These are phyloP conservation scores for Drosophila tropicalis DNA, from an alignment of 1,140 invertebrate genomes.

Conservation along the genomic window DNA sequence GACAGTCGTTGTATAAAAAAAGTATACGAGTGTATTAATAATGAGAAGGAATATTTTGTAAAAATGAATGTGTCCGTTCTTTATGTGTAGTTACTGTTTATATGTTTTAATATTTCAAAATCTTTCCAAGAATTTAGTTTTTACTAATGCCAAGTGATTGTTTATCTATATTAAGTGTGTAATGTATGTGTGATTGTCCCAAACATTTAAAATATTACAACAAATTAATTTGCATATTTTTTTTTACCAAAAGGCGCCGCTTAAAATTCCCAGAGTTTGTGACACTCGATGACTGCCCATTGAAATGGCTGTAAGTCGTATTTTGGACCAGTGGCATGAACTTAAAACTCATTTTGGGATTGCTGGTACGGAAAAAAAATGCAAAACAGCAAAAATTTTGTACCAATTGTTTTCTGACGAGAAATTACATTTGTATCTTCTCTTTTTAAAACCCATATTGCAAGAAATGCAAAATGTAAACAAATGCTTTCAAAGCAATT, in stretches of 20 bases:
- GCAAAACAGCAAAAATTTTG: conserved; percentile 20
- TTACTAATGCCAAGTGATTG: background rate
- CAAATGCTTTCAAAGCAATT: conserved; percentile 15
- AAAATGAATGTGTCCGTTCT: too few species aligned
- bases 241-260: conserved; percentile 20
- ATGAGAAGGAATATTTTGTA: conserved; percentile 18
- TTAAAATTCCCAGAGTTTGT: conserved; percentile 26
- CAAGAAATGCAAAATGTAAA: conserved; percentile 14
- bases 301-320: conserved; percentile 25
- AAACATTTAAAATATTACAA: conserved; percentile 11
- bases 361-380: conserved; percentile 13
- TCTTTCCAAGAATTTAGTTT: too few species aligned
- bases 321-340: conserved; percentile 16
- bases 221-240: conserved; percentile 19
- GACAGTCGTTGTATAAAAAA: conserved; percentile 22
- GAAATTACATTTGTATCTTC: conserved; percentile 4
- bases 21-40: conserved; percentile 1
- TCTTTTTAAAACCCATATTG: conserved; percentile 21
- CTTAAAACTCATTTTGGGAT: conserved; percentile 17
- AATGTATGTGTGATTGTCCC: conserved; percentile 22
- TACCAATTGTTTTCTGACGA: conserved; percentile 5
- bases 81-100: too few species aligned
- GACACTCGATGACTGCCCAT: conserved; percentile 28
- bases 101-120: conserved; percentile 16
- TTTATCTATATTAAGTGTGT: conserved; percentile 18